Evolutionary conservation across 2,888 invertebrate species (phyloP).

Genomic region (Diloba caeruleocephala): DNA sequence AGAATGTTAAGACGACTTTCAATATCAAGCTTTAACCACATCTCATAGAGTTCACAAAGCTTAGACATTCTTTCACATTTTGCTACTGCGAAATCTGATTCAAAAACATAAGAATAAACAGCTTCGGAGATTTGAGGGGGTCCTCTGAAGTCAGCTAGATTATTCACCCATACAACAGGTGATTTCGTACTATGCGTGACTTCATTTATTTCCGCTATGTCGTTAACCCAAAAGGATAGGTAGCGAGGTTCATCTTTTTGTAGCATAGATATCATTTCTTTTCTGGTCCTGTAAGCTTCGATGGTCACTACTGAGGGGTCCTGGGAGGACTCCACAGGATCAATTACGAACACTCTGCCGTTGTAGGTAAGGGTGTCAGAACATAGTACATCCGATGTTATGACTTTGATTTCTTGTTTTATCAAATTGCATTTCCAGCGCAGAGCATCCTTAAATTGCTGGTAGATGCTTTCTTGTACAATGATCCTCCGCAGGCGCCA

Average conservation of each 20-base stretch:
- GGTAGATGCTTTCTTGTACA: constrained; percentile 70
- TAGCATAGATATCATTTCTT: constrained; percentile 66
- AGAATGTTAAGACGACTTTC: constrained; percentile 34
- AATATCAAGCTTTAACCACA: constrained; percentile 29
- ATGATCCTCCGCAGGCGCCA: constrained; percentile 66
- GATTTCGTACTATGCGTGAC: constrained; percentile 54
- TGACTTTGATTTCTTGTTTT: not conserved
- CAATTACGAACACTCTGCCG: constrained; percentile 53
- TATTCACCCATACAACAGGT: constrained; percentile 69
- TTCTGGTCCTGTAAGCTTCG: constrained; percentile 71
- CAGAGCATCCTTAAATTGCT: constrained; percentile 61
- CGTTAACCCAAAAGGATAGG: constrained; percentile 70
- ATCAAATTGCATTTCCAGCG: constrained; percentile 58
- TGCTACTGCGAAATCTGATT: fast-evolving
- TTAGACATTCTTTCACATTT: not conserved
- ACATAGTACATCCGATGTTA: constrained; percentile 1
- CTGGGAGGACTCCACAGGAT: constrained; percentile 37
- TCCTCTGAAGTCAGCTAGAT: constrained; percentile 62
- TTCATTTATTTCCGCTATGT: constrained; percentile 67
- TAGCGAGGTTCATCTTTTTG: constrained; percentile 44
- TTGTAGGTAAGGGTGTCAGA: constrained; percentile 32
- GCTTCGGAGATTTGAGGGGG: constrained; percentile 47
- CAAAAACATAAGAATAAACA: constrained; percentile 14
- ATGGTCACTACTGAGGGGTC: constrained; percentile 38
- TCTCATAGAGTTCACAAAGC: constrained; percentile 10